Conservation (phyloP, 2,888 invertebrate genomes). For the Neocrepidodera transversa region DNA sequence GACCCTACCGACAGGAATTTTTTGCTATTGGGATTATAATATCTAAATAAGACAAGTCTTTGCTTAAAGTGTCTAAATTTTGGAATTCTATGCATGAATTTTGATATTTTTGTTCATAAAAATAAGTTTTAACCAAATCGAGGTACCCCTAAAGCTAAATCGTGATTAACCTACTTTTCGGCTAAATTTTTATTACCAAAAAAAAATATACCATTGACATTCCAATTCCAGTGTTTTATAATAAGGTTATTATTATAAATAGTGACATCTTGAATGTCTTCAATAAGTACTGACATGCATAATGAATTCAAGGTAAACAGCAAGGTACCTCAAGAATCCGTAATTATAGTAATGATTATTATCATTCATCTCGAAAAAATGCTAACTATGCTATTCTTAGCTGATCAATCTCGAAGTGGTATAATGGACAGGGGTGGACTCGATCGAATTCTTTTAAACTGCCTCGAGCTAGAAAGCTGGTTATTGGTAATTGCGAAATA, state of each 20-base stretch:
- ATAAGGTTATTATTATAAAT: slow-evolving; percentile 1
- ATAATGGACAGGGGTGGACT: slow-evolving; percentile 16
- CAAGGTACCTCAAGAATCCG: slow-evolving; percentile 16
- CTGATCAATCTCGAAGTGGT: slow-evolving; percentile 20
- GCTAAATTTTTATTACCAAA: too few species aligned
- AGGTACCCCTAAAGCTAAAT: too few species aligned
- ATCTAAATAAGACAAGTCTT: too few species aligned
- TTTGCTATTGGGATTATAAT: too few species aligned
- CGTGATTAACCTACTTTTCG: too few species aligned
- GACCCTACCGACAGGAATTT: too few species aligned
- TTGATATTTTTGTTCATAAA: too few species aligned
- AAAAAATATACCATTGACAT: not conserved
- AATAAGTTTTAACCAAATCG: too few species aligned
- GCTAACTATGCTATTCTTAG: slow-evolving; percentile 26
- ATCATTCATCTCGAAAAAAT: slow-evolving; percentile 30
- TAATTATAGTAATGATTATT: slow-evolving; percentile 26
- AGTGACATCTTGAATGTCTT: slow-evolving; percentile 2
- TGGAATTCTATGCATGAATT: too few species aligned
- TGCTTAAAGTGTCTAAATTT: too few species aligned
- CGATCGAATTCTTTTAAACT: not conserved
- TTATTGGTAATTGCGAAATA: not conserved
- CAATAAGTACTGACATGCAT: slow-evolving; percentile 3
- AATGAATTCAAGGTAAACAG: slow-evolving; percentile 10
- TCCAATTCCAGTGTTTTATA: not conserved
- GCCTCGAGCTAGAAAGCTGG: not conserved